A percentile compares a stretch with the other conserved stretches of the same genome.
phyloP scores from a whole-genome alignment of 2,113 vertebrate genomes.

The Atractosteus spatula region DNA sequence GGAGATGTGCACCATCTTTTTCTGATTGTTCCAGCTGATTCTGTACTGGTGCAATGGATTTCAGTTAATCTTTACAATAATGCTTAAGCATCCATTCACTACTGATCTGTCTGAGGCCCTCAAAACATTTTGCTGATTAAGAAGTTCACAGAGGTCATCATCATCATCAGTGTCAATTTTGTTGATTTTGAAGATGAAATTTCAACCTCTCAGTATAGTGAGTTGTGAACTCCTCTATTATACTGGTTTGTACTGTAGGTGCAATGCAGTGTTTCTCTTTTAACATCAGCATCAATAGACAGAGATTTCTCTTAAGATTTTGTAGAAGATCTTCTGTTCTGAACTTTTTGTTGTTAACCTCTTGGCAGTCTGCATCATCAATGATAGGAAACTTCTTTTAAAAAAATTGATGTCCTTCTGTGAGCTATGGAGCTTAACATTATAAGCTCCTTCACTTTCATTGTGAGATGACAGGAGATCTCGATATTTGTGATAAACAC shows the following conservation, averaged over 20 bases:
- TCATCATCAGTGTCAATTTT: conserved; percentile 3
- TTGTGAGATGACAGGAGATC: conserved; percentile 1
- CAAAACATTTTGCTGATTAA: conserved; percentile 6
- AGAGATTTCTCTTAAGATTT: conserved; percentile 9
- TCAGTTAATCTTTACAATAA: conserved; percentile 1
- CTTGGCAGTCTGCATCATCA: too few relatives aligned
- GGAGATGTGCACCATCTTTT: neutral
- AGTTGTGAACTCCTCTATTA: conserved; percentile 9
- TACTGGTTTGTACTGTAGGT: neutral
- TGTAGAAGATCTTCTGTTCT: neutral
- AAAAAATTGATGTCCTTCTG: neutral
- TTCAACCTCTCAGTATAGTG: conserved; percentile 2
- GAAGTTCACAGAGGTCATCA: conserved; percentile 10
- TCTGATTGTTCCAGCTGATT: neutral
- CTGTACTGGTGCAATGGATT: conserved; percentile 4
- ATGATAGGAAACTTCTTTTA: neutral
- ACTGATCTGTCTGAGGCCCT: conserved; percentile 8
- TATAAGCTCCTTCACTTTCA: too few relatives aligned
- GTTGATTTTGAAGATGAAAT: conserved; percentile 11
- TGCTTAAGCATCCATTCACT: conserved; percentile 6
- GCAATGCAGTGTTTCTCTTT: conserved; percentile 17
- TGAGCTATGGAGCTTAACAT: neutral
- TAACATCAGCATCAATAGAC: conserved; percentile 15
- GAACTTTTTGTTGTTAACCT: neutral
- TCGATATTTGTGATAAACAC: conserved; percentile 1